Percentiles rank a stretch among this genome's conserved stretches.
Conservation (phyloP, 2,113 vertebrate genomes). For the Semnornis frantzii region DNA sequence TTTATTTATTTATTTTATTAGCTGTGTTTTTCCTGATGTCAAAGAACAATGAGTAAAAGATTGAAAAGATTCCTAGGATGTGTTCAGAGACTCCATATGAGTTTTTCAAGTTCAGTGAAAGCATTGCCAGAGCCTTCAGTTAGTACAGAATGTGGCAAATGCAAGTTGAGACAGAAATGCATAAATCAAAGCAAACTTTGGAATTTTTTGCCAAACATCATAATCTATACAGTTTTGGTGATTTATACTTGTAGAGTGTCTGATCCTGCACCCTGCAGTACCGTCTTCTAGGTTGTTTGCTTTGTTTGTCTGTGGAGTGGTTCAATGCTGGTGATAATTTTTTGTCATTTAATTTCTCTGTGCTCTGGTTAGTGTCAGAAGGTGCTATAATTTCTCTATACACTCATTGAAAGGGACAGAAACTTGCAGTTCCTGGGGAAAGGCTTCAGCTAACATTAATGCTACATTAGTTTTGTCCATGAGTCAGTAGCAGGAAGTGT, state of each 20-base stretch:
- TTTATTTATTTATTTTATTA: background rate
- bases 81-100: rapidly evolving
- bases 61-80: background rate
- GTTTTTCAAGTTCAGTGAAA: background rate
- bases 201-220: background rate
- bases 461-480: background rate
- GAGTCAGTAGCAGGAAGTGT: background rate
- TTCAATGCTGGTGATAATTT: background rate
- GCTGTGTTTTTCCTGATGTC: background rate
- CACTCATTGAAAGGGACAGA: background rate
- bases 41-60: background rate
- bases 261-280: background rate
- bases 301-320: background rate
- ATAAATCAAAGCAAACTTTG: background rate
- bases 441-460: background rate
- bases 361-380: background rate
- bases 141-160: background rate
- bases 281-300: background rate
- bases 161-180: background rate
- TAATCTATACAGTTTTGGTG: background rate
- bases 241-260: background rate
- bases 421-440: background rate
- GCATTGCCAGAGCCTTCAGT: background rate
- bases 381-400: background rate
- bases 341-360: background rate